Evolutionary conservation across 1,140 invertebrate genomes (phyloP), one percentile per base, ranked within the genome.

Genomic region (Leguminivora glycinivorella): DNA sequence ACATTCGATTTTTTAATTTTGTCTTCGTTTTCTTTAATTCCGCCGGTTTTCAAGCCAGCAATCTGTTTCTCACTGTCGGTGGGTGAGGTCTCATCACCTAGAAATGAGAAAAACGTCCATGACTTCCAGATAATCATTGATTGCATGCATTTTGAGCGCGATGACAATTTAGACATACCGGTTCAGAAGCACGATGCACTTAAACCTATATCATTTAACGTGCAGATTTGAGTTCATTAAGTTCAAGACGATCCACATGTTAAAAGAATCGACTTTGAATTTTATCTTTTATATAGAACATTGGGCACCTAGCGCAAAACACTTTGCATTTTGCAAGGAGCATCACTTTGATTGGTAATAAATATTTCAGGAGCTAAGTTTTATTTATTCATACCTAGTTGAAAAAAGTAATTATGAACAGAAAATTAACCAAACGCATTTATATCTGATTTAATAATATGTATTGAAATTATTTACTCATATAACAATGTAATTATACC

Each of bases 81-180:
- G 68, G 38, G 26, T 31, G 68, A 52, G 40, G 68, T 69, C 14
- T 71, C 80, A 69, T 82, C 76, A 89, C 87, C 87, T 89, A 89
- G 82, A 87, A 89, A 86, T 78, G 78, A 88, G 77, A 88, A 87
- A 79, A 81, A 76, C 74, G 76, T 76, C 74, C 74, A 73, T 80
- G 69, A 76, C 70, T 70, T 70, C 69, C 56, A 67, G 7, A 63
- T 19, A 63, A 40, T 56, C 66, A 40, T 40, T 47, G 70, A 69
- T 67, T 70, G 29, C 69, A 74, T 72, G 67, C 67, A 58, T 63
- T 63, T 63, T 14, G 19, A 52, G 47, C 47, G 47, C 47, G n/a
- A n/a, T 22, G 47, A 2, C 47, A 52, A 9, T 52, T n/a, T 19
- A 22, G 47, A 2, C 17, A 52, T 10, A 52, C 47, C 47, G 17